phyloP scores from a whole-genome alignment of 2,113 vertebrate species.

The Thomomys bottae region DNA sequence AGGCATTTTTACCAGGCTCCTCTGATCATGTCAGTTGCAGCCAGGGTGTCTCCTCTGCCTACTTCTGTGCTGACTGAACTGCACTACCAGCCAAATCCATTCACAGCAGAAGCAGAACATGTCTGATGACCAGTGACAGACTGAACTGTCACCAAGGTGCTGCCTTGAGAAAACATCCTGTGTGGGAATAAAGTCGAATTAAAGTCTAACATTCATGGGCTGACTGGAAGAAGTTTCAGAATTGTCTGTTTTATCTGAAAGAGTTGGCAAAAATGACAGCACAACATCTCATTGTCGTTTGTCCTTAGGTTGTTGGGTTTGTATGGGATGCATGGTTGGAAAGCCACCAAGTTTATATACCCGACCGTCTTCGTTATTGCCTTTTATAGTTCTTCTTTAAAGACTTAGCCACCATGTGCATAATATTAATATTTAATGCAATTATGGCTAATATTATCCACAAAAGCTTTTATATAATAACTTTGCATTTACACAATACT shows the following conservation, averaged over 20 bases:
- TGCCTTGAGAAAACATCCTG: not conserved
- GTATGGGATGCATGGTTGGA: conserved; percentile 52
- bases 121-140: not conserved
- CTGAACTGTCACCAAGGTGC: not conserved
- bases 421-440: conserved; percentile 77
- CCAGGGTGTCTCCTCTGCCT: not conserved
- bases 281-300: conserved; percentile 25
- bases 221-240: conserved; percentile 32
- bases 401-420: conserved; percentile 59
- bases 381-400: conserved; percentile 69
- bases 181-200: not conserved
- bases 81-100: not conserved
- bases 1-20: not conserved
- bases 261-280: not conserved
- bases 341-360: conserved; percentile 33
- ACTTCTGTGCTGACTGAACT: not conserved
- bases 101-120: not conserved
- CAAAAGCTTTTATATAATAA: conserved; percentile 63
- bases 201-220: not conserved
- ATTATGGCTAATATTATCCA: conserved; percentile 52
- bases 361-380: conserved; percentile 74
- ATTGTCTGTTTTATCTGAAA: conserved; percentile 31
- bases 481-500: conserved; percentile 42
- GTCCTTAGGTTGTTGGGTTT: conserved; percentile 63
- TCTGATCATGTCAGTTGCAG: not conserved